Percentiles rank a stretch among this genome's conserved stretches.
Evolutionary conservation across 2,797 vertebrate species (phyloP).

Genomic region (Esox masquinongy): DNA sequence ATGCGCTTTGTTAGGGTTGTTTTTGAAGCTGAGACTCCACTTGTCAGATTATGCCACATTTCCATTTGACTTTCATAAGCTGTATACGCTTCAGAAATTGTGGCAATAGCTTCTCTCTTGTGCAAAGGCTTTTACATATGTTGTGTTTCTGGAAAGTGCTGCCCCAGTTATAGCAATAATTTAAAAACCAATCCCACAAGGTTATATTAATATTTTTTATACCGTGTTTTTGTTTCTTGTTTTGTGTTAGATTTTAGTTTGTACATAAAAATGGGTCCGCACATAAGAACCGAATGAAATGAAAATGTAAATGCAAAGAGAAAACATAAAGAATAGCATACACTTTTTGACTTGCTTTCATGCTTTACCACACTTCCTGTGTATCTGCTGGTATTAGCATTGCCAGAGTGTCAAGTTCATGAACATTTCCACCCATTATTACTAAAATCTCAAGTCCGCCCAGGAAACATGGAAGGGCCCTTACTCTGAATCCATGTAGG

Average conservation of each 20-base stretch:
- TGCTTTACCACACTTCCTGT: slow-evolving; percentile 1
- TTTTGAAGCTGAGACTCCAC: slow-evolving; percentile 76
- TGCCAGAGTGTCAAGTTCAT: slow-evolving; percentile 33
- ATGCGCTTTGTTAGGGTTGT: slow-evolving; percentile 74
- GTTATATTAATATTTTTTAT: slow-evolving; percentile 62
- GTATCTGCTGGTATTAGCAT: slow-evolving; percentile 14
- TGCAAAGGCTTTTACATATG: slow-evolving; percentile 79
- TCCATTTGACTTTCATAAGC: slow-evolving; percentile 86
- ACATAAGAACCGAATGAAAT: slow-evolving; percentile 23
- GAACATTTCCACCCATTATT: not conserved
- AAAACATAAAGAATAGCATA: slow-evolving; percentile 13
- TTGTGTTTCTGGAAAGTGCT: slow-evolving; percentile 72
- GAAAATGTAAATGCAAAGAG: slow-evolving; percentile 35
- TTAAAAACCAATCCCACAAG: slow-evolving; percentile 55
- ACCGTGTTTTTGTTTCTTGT: slow-evolving; percentile 51
- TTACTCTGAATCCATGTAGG: slow-evolving; percentile 51
- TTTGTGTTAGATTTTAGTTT: slow-evolving; percentile 42
- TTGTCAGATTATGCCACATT: slow-evolving; percentile 84
- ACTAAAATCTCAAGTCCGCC: slow-evolving; percentile 9
- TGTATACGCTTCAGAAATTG: slow-evolving; percentile 83
- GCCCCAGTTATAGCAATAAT: slow-evolving; percentile 75
- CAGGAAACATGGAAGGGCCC: slow-evolving; percentile 5
- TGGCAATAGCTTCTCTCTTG: slow-evolving; percentile 75
- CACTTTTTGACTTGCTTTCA: slow-evolving; percentile 16
- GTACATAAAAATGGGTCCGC: slow-evolving; percentile 31